phyloP scores from a whole-genome alignment of 2,888 invertebrate genomes.

The Caenorhabditis drosophilae region DNA sequence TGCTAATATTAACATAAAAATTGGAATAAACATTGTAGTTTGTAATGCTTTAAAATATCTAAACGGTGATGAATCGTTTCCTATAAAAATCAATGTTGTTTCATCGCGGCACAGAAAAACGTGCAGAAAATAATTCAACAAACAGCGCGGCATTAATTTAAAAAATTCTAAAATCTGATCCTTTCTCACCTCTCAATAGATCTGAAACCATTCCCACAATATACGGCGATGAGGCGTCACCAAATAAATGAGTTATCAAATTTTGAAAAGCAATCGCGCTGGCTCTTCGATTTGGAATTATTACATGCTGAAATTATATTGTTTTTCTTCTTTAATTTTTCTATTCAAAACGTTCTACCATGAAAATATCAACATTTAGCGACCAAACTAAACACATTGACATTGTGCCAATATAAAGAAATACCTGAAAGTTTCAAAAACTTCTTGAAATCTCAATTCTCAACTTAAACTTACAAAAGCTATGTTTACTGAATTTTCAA shows the following conservation, averaged over 20 bases:
- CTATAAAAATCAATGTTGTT: too few species aligned
- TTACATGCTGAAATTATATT: constrained; percentile 71
- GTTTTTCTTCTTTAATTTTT: neutral
- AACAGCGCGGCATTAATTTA: too few species aligned
- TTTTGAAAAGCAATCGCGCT: constrained; percentile 97
- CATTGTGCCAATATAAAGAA: constrained; percentile 72
- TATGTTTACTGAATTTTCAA: constrained; percentile 68
- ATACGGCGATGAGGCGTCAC: constrained; percentile 97
- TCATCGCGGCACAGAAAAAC: too few species aligned
- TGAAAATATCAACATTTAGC: constrained; percentile 88
- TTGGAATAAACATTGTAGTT: neutral
- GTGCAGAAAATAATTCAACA: too few species aligned
- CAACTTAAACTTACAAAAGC: constrained; percentile 3
- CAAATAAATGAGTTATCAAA: constrained; percentile 89
- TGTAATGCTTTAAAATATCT: neutral
- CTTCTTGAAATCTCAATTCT: too few species aligned
- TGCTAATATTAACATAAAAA: neutral
- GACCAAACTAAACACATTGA: constrained; percentile 96
- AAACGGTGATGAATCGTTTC: too few species aligned
- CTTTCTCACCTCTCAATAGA: constrained; percentile 6
- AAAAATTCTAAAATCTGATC: neutral
- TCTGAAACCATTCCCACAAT: constrained; percentile 78
- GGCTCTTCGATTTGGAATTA: constrained; percentile 89
- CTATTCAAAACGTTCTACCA: constrained; percentile 38
- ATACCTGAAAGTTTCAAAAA: constrained; percentile 9